Percentiles rank a stretch among this genome's conserved stretches.
Conservation (phyloP, 2,797 vertebrate species). For the Sus cebifrons region DNA sequence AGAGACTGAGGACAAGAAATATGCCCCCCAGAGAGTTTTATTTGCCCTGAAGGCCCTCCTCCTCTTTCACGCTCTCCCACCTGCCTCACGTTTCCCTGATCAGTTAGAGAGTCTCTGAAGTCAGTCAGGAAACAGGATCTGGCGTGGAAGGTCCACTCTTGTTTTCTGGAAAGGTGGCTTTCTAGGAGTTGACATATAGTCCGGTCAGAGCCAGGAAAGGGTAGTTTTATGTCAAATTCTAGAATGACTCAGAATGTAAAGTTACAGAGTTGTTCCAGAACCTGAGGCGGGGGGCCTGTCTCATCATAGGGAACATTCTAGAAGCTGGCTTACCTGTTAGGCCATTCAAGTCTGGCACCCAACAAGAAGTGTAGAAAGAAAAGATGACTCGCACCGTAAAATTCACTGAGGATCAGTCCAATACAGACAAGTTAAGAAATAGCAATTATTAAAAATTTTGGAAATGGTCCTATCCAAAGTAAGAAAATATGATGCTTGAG, state of each 20-base stretch:
- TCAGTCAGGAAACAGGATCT: not conserved
- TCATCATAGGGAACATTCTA: not conserved
- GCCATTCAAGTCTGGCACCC: not conserved
- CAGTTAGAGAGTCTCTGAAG: not conserved
- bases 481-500: not conserved
- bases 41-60: not conserved
- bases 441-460: not conserved
- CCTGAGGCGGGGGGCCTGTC: not conserved
- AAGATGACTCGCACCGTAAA: fast-evolving
- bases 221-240: not conserved
- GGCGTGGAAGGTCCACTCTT: not conserved
- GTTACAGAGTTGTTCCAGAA: not conserved
- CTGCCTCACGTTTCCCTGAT: not conserved
- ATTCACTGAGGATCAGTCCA: too few relatives aligned
- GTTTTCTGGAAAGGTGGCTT: not conserved
- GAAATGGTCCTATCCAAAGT: not conserved
- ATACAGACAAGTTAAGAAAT: not conserved
- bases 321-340: not conserved
- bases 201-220: not conserved
- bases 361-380: not conserved
- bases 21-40: not conserved
- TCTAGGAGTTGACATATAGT: not conserved
- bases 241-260: not conserved
- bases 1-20: not conserved
- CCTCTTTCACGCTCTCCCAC: not conserved